Evolutionary conservation across 2,113 vertebrate genomes (phyloP).

Genomic region (Capricornis sumatraensis): DNA sequence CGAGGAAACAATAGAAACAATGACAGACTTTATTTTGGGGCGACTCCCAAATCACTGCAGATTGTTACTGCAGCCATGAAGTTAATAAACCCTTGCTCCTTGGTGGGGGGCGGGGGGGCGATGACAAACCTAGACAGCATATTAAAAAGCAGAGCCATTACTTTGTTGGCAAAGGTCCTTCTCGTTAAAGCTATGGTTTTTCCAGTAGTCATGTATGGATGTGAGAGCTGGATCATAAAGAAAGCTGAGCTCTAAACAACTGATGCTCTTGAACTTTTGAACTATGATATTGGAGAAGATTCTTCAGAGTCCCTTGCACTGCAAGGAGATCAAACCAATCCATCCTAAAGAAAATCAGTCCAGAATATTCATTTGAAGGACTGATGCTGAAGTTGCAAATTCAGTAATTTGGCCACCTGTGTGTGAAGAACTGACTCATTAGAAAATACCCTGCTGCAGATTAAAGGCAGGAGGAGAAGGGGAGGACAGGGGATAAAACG

Average conservation of each 20-base stretch:
- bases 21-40: not conserved
- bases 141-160: not conserved
- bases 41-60: not conserved
- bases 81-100: not conserved
- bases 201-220: not conserved
- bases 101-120: rapidly evolving
- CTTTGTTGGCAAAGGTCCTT: not conserved
- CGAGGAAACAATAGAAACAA: not conserved
- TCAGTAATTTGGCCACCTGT: not conserved
- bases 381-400: not conserved
- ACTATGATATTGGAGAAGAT: not conserved
- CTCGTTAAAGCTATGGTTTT: not conserved
- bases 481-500: not conserved
- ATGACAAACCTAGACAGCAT: not conserved
- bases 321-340: not conserved
- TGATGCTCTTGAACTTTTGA: not conserved
- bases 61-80: not conserved
- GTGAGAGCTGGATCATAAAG: not conserved
- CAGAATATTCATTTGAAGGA: not conserved
- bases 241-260: not conserved
- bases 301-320: not conserved
- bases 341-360: not conserved
- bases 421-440: not conserved
- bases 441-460: not conserved
- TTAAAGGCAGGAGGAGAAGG: not conserved